These are phyloP conservation scores for Phataginus tricuspis DNA, from an alignment of 2,797 vertebrate species.

Conservation along the genomic window DNA sequence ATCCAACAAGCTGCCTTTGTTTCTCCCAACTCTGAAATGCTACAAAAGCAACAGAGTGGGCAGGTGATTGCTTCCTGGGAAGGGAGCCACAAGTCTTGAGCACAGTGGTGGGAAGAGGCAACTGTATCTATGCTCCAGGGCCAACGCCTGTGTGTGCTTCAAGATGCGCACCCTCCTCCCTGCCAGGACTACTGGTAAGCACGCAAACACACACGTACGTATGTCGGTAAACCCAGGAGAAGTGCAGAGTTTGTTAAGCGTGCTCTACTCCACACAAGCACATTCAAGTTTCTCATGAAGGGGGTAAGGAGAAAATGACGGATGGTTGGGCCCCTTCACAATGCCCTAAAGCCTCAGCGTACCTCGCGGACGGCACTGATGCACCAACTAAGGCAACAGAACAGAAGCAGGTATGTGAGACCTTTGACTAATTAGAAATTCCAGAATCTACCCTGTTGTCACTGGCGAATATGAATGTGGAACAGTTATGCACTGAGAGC, in stretches of 20 bases:
- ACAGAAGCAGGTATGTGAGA: constrained; percentile 60
- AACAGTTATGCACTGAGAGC: constrained; percentile 25
- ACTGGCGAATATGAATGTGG: constrained; percentile 53
- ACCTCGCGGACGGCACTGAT: constrained; percentile 21
- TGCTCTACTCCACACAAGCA: neutral
- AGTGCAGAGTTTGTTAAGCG: neutral
- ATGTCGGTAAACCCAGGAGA: neutral
- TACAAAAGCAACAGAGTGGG: constrained; percentile 77
- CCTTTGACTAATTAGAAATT: constrained; percentile 53
- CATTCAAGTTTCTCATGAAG: constrained; percentile 64
- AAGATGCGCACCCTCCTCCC: neutral
- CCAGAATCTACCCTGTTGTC: constrained; percentile 14
- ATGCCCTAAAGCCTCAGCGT: constrained; percentile 31
- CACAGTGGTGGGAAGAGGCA: constrained; percentile 47
- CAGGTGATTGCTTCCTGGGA: constrained; percentile 80
- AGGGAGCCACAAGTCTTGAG: constrained; percentile 68
- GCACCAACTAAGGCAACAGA: constrained; percentile 30
- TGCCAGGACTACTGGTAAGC: neutral
- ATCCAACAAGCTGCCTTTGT: constrained; percentile 79
- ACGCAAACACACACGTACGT: neutral
- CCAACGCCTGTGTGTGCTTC: constrained; percentile 26
- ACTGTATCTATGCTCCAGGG: constrained; percentile 36
- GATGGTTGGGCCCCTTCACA: neutral
- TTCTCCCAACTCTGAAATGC: constrained; percentile 70
- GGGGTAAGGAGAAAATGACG: neutral